Base-by-base conservation (phyloP, 2,797 vertebrate genomes). In the Pelobates cultripes region DNA sequence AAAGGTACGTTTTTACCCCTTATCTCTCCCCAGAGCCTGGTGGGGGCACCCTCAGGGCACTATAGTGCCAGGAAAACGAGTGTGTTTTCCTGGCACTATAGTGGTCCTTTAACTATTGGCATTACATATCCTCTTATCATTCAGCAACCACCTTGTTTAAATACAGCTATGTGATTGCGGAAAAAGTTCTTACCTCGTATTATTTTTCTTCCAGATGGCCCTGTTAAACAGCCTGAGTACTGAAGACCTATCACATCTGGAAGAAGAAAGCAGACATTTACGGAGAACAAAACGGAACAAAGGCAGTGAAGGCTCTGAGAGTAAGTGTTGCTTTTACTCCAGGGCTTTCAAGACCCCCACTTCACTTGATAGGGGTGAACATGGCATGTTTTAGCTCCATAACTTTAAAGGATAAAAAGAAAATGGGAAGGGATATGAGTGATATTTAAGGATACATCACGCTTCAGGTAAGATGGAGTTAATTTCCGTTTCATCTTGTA, bases 261-360 rank as follows among this genome's bases (percentile, higher is more conserved):
- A 90, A 87, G 94, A 95, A 70, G 94, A 95, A 83, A 93, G 87
- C 72, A 93, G 88, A 75, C 94, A 88, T 13, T 92, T 95, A 86
- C 96, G 90, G 69, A 94, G 97, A 68, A 93, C 94, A 70, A 97
- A 96, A 91, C 93, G 96, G 90, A 98, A 96, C 90, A 95, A 96
- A 85, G 93, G 91, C 89, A 96, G 91, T 9, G 94, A 94, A 80
- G 93, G 92, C 81, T 82, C 90, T 17, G 94, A 93, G 2, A 91
- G 93, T 94, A 89, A 94, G 93, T 90, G 68, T 86, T 83, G 43
- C 77, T 79, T 80, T 75, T 75, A 75, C 66, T 71, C 77, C 76
- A 60, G 76, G 81, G 70, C 70, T 53, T 79, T 64, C 43, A 40
- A 14, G 61, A 78, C 61, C 13, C 53, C 7, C 69, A 66, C 2